These are phyloP conservation scores for Eleginops maclovinus DNA, from an alignment of 2,113 vertebrate species.

Conservation along the genomic window DNA sequence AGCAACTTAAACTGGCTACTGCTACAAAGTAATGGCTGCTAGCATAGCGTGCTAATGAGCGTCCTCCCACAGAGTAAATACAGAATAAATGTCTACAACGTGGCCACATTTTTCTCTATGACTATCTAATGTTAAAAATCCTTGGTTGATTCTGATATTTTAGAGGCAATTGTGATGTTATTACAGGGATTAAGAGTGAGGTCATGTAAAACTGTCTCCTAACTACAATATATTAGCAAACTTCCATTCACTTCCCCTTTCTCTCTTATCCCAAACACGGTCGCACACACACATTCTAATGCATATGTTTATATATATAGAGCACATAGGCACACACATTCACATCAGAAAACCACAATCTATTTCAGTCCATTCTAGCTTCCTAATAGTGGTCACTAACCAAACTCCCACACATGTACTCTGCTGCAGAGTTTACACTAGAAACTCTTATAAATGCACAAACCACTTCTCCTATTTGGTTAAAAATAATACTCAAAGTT, in stretches of 20 bases:
- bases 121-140: no score
- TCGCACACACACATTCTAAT: conserved; percentile 6
- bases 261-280: conserved; percentile 1
- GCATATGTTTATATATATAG: conserved; percentile 32
- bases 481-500: conserved; percentile 58
- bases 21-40: no score
- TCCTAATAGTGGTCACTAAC: conserved; percentile 32
- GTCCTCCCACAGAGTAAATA: no score
- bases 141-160: neutral
- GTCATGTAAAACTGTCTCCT: conserved; percentile 41
- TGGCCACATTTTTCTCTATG: no score
- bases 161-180: conserved; percentile 34
- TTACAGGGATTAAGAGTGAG: conserved; percentile 51
- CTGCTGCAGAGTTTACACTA: conserved; percentile 49
- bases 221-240: conserved; percentile 39
- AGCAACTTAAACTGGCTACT: no score
- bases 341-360: conserved; percentile 47
- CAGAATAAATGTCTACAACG: no score
- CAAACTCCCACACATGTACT: conserved; percentile 34
- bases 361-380: conserved; percentile 44
- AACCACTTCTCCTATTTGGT: conserved; percentile 36
- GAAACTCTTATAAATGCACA: conserved; percentile 48
- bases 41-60: no score
- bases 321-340: conserved; percentile 60
- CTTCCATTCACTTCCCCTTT: conserved; percentile 36